phyloP scores from a whole-genome alignment of 2,797 vertebrate species.

The Cyclura pinguis region DNA sequence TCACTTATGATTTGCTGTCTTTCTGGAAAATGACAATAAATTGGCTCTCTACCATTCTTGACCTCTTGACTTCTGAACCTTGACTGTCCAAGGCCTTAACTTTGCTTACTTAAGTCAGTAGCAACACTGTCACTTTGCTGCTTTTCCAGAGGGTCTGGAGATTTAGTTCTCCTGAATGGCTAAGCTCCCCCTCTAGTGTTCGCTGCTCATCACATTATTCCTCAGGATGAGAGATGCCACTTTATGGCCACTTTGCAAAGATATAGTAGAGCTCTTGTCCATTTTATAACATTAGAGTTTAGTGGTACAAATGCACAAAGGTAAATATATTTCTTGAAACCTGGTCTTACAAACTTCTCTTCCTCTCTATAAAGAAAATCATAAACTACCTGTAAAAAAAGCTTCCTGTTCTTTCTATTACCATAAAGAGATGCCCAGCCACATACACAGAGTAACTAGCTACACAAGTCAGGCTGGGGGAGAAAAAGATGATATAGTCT shows the following conservation, averaged over 20 bases:
- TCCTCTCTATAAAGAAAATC: constrained; percentile 2
- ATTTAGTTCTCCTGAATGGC: constrained; percentile 83
- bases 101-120: constrained; percentile 80
- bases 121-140: constrained; percentile 78
- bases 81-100: constrained; percentile 83
- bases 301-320: constrained; percentile 46
- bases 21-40: constrained; percentile 87
- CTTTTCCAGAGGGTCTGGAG: constrained; percentile 79
- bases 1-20: constrained; percentile 73
- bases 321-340: constrained; percentile 43
- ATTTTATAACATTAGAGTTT: constrained; percentile 50
- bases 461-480: constrained; percentile 32
- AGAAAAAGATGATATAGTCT: constrained; percentile 3
- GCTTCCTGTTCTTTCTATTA: constrained; percentile 13
- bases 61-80: constrained; percentile 87
- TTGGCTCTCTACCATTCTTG: constrained; percentile 82
- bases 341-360: constrained; percentile 45
- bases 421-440: constrained; percentile 26
- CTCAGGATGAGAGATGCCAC: constrained; percentile 58
- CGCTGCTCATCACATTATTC: constrained; percentile 82
- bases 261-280: constrained; percentile 40
- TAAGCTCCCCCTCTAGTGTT: constrained; percentile 99
- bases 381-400: constrained; percentile 24
- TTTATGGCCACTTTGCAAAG: constrained; percentile 63
- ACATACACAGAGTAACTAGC: constrained; percentile 39